A percentile compares a stretch with the other conserved stretches of the same genome.
phyloP scores from a whole-genome alignment of 2,797 vertebrate genomes.

The Brotula barbata region DNA sequence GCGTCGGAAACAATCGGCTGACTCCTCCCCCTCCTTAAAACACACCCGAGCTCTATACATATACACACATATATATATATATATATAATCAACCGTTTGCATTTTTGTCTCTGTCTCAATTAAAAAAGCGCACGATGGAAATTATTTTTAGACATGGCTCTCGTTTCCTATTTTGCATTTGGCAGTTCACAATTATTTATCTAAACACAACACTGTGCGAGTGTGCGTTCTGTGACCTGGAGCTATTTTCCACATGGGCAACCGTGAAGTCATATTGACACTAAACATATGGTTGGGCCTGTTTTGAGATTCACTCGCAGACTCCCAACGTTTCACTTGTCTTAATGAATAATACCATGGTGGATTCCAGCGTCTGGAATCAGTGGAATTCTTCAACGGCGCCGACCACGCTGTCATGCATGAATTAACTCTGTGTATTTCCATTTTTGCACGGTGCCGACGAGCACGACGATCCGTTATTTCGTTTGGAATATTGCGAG shows the following conservation, averaged over 20 bases:
- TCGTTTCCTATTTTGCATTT: slow-evolving; percentile 66
- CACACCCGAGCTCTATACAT: slow-evolving; percentile 53
- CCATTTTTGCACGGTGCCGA: slow-evolving; percentile 68
- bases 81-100: slow-evolving; percentile 62
- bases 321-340: slow-evolving; percentile 81
- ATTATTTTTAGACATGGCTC: slow-evolving; percentile 71
- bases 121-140: slow-evolving; percentile 55
- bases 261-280: slow-evolving; percentile 86
- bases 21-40: slow-evolving; percentile 51
- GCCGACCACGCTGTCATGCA: slow-evolving; percentile 76
- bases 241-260: slow-evolving; percentile 84
- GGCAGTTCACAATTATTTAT: slow-evolving; percentile 80
- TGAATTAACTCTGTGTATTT: slow-evolving; percentile 73
- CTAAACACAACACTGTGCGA: slow-evolving; percentile 72
- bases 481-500: slow-evolving; percentile 70
- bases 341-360: slow-evolving; percentile 84
- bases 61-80: no score
- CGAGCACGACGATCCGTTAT: slow-evolving; percentile 67
- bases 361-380: slow-evolving; percentile 77
- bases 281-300: slow-evolving; percentile 84
- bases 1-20: slow-evolving; percentile 70
- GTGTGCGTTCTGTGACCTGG: slow-evolving; percentile 74
- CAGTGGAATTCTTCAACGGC: slow-evolving; percentile 66
- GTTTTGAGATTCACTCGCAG: slow-evolving; percentile 79
- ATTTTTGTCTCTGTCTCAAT: slow-evolving; percentile 55